Evolutionary conservation across 2,113 vertebrate species (phyloP), one percentile per base, ranked within the genome.

Genomic region (Nanorana parkeri): DNA sequence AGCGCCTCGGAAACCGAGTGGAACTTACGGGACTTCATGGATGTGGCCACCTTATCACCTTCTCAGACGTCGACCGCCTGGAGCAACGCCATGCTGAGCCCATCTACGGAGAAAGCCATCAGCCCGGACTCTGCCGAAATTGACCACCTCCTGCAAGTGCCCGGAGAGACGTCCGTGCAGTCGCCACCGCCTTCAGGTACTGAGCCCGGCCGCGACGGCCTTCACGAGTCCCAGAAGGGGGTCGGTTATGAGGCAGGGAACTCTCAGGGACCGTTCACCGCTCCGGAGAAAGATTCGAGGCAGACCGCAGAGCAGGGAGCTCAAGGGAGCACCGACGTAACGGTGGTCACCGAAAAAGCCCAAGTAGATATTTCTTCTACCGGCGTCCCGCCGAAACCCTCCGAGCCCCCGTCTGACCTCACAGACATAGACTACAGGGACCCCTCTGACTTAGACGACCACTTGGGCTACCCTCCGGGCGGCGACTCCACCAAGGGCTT

Each of bases 351-450:
- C 55, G 85, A 89, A 17, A 90, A 91, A 74, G 87, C 16, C 36
- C 84, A 90, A 17, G 26, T 16, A 41, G 84, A 74, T 17, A 72
- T 86, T 52, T 86, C 36, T 68, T 87, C 21, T 64, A 87, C 78
- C 64, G 90, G 26, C 73, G 69, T 81, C 17, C 68, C 90, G 4
- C 87, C 87, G 0, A 55, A 90, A 11, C 88, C 89, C 3, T 84
- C 85, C 0, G 92, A 89, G 29, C 84, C 86, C 0, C 76, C 88
- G 0, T 10, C 90, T 0, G 92, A 93, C 19, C 87, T 93, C 68
- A 90, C 95, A 8, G 95, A 95, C 0, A 93, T 96, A 2, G 95
- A 96, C 83, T 97, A 96, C 88, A 94, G 95, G 0, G 94, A 96
- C 85, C 90, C 91, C 0, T 86, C 92, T 1, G 94, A 91, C 0